Evolutionary conservation across 64 coral and sea anemone species (phyloP), one percentile per base, ranked within the genome.

Genomic region (Porites lutea): DNA sequence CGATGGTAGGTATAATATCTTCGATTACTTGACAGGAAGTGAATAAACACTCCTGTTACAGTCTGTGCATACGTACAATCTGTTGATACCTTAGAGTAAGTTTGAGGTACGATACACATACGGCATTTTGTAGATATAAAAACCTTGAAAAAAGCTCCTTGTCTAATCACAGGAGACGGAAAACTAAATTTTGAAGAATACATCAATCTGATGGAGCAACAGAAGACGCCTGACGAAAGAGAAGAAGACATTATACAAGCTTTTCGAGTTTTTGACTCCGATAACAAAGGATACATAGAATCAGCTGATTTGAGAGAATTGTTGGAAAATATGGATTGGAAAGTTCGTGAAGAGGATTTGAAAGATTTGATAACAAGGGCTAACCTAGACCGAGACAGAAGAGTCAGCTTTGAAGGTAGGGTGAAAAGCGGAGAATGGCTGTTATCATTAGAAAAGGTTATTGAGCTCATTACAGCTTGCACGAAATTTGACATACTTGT

Each of bases 231-330:
- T 6, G 88, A 97, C 23, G 95, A 97, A 54, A 89, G 59, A 47
- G 78, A 94, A 76, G 88, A 91, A 74, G 92, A 94, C n/a, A 71
- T 97, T 27, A 20, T 97, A 3, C 88, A 97, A 83, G 95, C 95
- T 68, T 97, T 97, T 71, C 81, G 86, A 13, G 95, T 97, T 77
- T 97, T 97, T 72, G 95, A 97, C 50, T 87, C 88, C 0, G 92
- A 97, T 14, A 87, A 94, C 78, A 97, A 94, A 58, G 95, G 95
- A 2, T 94, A 91, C 45, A 91, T 97, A 10, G 74, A 87, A 16
- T 88, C 95, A 16, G 86, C 92, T 27, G 92, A 97, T 18, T 64
- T 97, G 6, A 68, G 95, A 48, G 67, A 94, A 19, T 73, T 93
- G 8, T 37, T 97, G 14, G 52, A 65, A 8, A 91, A 65, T 16